A percentile compares a stretch with the other conserved stretches of the same genome.
Evolutionary conservation across 2,113 vertebrate species (phyloP).

Genomic region (Pao palembangensis): DNA sequence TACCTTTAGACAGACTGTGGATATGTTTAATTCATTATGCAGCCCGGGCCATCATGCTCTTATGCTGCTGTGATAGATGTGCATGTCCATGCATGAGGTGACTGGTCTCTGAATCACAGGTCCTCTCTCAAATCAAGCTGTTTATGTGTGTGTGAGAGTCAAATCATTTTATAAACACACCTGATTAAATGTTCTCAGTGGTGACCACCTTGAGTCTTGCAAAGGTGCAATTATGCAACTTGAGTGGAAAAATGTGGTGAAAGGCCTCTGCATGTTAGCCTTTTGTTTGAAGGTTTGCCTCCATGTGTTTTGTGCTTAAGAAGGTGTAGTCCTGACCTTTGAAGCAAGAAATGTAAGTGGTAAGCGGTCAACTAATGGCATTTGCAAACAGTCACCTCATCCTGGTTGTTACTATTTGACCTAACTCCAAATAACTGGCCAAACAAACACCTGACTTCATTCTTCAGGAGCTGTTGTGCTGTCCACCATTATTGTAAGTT

Average conservation of each 20-base stretch:
- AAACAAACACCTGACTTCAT: no score
- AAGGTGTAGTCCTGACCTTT: not conserved
- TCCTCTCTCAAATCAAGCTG: slow-evolving; percentile 58
- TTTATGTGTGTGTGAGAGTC: slow-evolving; percentile 35
- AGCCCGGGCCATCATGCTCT: slow-evolving; percentile 47
- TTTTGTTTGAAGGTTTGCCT: slow-evolving; percentile 6
- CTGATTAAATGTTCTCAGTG: slow-evolving; percentile 42
- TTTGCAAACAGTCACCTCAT: no score
- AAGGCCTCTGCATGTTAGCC: slow-evolving; percentile 7
- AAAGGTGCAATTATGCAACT: slow-evolving; percentile 51
- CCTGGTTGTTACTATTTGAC: no score
- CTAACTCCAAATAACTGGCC: no score
- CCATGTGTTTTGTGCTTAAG: slow-evolving; percentile 5
- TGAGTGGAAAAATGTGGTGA: slow-evolving; percentile 31
- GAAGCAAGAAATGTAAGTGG: not conserved
- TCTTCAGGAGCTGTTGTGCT: no score
- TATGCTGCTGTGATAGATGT: slow-evolving; percentile 60
- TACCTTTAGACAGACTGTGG: slow-evolving; percentile 62
- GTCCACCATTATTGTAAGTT: not conserved
- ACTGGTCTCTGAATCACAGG: slow-evolving; percentile 52
- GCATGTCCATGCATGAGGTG: slow-evolving; percentile 63
- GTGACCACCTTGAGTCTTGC: slow-evolving; percentile 31
- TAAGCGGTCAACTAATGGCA: not conserved
- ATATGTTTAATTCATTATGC: slow-evolving; percentile 69
- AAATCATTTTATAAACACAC: slow-evolving; percentile 55